Conservation (phyloP, 2,113 vertebrate genomes). For the Brachypodius melanocephalos region DNA sequence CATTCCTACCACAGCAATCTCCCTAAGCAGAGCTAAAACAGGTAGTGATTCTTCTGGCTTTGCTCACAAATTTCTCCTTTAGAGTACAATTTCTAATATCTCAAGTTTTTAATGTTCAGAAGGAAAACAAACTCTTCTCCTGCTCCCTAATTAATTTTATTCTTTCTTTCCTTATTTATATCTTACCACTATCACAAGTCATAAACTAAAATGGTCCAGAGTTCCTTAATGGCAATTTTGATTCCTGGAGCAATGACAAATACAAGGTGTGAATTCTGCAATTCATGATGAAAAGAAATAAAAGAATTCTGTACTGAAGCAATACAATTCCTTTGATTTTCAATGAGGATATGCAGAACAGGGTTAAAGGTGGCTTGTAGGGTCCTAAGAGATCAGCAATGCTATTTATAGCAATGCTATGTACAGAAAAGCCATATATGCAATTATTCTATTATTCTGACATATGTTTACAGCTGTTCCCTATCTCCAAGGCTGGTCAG, state of each 20-base stretch:
- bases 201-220: background rate
- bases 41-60: background rate
- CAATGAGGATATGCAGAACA: background rate
- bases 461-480: background rate
- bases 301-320: background rate
- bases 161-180: background rate
- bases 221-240: background rate
- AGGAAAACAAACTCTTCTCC: background rate
- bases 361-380: background rate
- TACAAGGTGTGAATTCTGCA: background rate
- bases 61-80: background rate
- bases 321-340: background rate
- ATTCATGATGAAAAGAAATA: background rate
- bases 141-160: background rate
- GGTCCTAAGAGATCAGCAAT: background rate
- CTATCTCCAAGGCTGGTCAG: background rate
- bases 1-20: background rate
- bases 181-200: background rate
- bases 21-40: background rate
- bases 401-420: background rate
- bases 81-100: background rate
- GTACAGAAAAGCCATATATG: background rate
- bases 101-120: background rate
- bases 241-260: background rate
- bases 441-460: background rate